Percentiles rank a stretch among this genome's conserved stretches.
Conservation (phyloP, 37 sponge, comb jelly and placozoan genomes). For the Halichondria panicea region DNA sequence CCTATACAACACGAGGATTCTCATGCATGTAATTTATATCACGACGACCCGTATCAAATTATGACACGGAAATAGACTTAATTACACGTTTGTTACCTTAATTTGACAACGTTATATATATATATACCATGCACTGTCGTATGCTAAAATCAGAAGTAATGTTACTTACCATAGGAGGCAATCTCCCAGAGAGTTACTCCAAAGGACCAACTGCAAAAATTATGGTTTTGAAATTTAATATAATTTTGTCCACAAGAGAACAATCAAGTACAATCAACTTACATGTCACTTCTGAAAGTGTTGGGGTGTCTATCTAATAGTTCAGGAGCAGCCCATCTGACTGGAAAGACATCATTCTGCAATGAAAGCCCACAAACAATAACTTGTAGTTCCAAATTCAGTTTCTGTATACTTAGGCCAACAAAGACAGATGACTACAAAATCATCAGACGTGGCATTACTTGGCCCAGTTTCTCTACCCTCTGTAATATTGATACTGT, state of each 20-base stretch:
- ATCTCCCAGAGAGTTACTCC: slow-evolving; percentile 61
- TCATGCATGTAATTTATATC: too few species aligned
- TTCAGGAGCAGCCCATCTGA: slow-evolving; percentile 51
- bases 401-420: too few species aligned
- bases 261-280: slow-evolving; percentile 10
- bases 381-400: background rate
- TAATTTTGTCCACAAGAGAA: background rate
- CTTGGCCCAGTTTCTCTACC: too few species aligned
- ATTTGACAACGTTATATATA: background rate
- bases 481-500: too few species aligned
- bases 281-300: slow-evolving; percentile 62
- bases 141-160: background rate
- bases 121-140: background rate
- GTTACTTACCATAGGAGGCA: slow-evolving; percentile 42
- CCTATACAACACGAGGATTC: too few species aligned
- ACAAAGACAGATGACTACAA: too few species aligned
- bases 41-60: too few species aligned
- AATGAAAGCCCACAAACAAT: slow-evolving; percentile 10
- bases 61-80: too few species aligned
- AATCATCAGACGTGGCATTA: too few species aligned
- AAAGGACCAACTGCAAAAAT: slow-evolving; percentile 52
- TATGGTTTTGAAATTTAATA: background rate
- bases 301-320: slow-evolving; percentile 3
- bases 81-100: background rate
- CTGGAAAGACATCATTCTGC: slow-evolving; percentile 54